phyloP scores from a whole-genome alignment of 1,140 invertebrate species.

The Nebria ingens region DNA sequence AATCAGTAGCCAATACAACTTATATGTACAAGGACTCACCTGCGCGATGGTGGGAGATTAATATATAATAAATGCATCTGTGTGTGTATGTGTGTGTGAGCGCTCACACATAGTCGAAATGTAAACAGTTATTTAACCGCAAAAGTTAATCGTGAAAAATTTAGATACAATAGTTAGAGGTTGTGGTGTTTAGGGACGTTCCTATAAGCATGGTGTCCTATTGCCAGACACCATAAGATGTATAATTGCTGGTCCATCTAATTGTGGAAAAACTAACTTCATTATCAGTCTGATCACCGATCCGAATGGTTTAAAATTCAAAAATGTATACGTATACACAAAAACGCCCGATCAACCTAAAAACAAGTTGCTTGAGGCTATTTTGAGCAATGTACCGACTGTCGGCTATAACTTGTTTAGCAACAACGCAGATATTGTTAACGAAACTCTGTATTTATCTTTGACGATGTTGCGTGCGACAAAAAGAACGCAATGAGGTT shows the following conservation, averaged over 20 bases:
- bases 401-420: constrained; percentile 24
- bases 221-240: constrained; percentile 19
- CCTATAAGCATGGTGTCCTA: constrained; percentile 17
- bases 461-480: constrained; percentile 29
- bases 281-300: constrained; percentile 20
- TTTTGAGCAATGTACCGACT: constrained; percentile 22
- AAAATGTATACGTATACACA: constrained; percentile 33
- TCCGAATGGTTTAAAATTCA: constrained; percentile 27
- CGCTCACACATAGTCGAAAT: too few relatives aligned
- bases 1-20: too few relatives aligned
- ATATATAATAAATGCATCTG: too few relatives aligned
- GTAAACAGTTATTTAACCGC: too few relatives aligned
- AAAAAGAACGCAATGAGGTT: constrained; percentile 24
- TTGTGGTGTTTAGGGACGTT: too few relatives aligned
- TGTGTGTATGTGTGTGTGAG: too few relatives aligned
- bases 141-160: too few relatives aligned
- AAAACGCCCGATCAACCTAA: constrained; percentile 31
- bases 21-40: too few relatives aligned
- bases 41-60: too few relatives aligned
- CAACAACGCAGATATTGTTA: constrained; percentile 21
- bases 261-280: constrained; percentile 26
- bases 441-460: constrained; percentile 29
- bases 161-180: too few relatives aligned
- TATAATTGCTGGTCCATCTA: constrained; percentile 20
- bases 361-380: constrained; percentile 25